phyloP scores from a whole-genome alignment of 2,113 vertebrate species.

The Salvelinus alpinus region DNA sequence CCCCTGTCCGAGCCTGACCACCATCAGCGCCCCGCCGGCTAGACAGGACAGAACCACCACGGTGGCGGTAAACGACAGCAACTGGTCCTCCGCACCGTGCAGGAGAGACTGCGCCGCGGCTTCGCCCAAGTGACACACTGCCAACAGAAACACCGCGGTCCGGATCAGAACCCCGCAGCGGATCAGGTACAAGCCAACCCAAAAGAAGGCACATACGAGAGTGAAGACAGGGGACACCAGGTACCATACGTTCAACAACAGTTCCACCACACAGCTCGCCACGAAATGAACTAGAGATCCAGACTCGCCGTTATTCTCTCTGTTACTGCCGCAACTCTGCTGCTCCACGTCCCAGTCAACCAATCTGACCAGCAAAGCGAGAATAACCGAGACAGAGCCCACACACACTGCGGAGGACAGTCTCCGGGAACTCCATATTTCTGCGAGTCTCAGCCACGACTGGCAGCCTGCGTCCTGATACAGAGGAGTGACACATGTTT shows the following conservation, averaged over 20 bases:
- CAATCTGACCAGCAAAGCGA: constrained; percentile 77
- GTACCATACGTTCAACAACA: constrained; percentile 70
- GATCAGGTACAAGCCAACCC: constrained; percentile 79
- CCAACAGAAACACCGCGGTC: constrained; percentile 75
- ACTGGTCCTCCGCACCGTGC: constrained; percentile 80
- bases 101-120: constrained; percentile 80
- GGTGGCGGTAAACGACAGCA: constrained; percentile 78
- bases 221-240: constrained; percentile 72
- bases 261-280: constrained; percentile 68
- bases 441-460: constrained; percentile 56
- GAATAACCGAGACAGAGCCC: constrained; percentile 74
- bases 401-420: constrained; percentile 77
- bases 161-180: constrained; percentile 79
- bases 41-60: constrained; percentile 87
- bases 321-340: constrained; percentile 26
- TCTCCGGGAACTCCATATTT: constrained; percentile 66
- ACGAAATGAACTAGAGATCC: constrained; percentile 55
- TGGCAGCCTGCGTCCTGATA: constrained; percentile 47
- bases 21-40: constrained; percentile 86
- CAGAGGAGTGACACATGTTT: constrained; percentile 55
- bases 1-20: constrained; percentile 82
- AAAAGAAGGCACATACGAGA: constrained; percentile 82
- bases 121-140: constrained; percentile 84
- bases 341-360: constrained; percentile 71
- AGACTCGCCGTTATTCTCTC: constrained; percentile 52